Base-by-base conservation (phyloP, 2,888 invertebrate species). In the Dione vanillae region DNA sequence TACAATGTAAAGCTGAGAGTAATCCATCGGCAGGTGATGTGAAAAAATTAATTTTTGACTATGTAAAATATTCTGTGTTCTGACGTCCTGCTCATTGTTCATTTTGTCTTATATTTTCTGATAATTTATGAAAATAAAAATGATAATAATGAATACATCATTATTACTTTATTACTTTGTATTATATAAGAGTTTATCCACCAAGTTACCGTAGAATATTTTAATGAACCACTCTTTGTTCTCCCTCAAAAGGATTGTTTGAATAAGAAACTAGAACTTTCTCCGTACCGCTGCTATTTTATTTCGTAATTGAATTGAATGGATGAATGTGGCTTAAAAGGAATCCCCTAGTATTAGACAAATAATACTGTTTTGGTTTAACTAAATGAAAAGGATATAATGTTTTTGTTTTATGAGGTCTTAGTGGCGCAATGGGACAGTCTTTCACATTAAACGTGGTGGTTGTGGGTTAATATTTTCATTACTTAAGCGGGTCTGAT, bases 221-320 rank as follows among this genome's bases (percentile, higher is more conserved):
- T 87, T 87, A 90, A 91, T 88, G 88, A 90, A 89, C 84, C 79
- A 67, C 64, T 82, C 89, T 90, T 91, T 90, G 89, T 90, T 90
- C 87, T 77, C 75, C 77, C 81, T 76, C 80, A 78, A 82, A 86
- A 85, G 85, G 85, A 84, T 85, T 89, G 87, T 90, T 90, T 89
- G 86, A 88, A 90, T 89, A 91, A 87, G 74, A 89, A 90, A 79
- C 78, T 78, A 72, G 75, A 80, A 83, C 86, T 86, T 85, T 84
- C 85, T 85, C 80, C 83, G 81, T 35, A 76, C 40, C 76, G 77
- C 80, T 79, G 80, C 83, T 85, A 84, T 89, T 89, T 90, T 88
- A 85, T 83, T 89, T 86, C 73, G 85, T 90, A 91, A 91, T 91
- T 89, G 89, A 89, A 91, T 90, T 89, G 86, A 83, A 85, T 82